Base-by-base conservation (phyloP, 2,888 invertebrate genomes). In the Pandemis corylana region DNA sequence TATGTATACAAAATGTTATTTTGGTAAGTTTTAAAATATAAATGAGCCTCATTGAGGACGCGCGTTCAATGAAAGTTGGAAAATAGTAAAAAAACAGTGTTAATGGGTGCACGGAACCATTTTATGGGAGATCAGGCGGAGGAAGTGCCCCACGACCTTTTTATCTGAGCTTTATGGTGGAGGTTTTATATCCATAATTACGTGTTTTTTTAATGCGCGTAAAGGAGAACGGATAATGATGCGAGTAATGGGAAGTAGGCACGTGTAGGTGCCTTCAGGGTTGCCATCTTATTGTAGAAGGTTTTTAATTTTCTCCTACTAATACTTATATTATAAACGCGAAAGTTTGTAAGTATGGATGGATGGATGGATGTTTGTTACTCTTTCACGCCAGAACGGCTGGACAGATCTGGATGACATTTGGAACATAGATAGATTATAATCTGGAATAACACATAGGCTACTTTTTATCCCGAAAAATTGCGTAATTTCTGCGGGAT, bases 181-280 rank as follows among this genome's bases (percentile, higher is more conserved):
- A 90, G 92, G 90, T 93, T 93, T 94, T 91, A 93, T 93, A 92
- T 88, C 85, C 92, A 91, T 93, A 93, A 93, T 93, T 91, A 92
- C 85, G 86, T 87, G 88, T 85, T 88, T 85, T 85, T 90, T 91
- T 89, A 86, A 89, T 83, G 83, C 83, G 83, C 81, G 83, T 85
- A 86, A 89, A 89, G 81, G 87, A 82, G 88, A 87, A 88, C 90
- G 84, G 85, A 85, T 86, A 89, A 89, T 86, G 86, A 87, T 86
- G 86, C 82, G 82, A 81, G 80, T 82, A 81, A 80, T 82, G 77
- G 71, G 74, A 78, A 87, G 87, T 87, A 83, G 77, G 81, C 82
- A 80, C 83, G 79, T 82, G 82, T 81, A 77, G 73, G 68, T 42
- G 70, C 7, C 13, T 3, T 13, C 63, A 75, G 75, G 75, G 75